Evolutionary conservation across 1,140 invertebrate genomes (phyloP), one percentile per base, ranked within the genome.

Genomic region (Bombus superbus): DNA sequence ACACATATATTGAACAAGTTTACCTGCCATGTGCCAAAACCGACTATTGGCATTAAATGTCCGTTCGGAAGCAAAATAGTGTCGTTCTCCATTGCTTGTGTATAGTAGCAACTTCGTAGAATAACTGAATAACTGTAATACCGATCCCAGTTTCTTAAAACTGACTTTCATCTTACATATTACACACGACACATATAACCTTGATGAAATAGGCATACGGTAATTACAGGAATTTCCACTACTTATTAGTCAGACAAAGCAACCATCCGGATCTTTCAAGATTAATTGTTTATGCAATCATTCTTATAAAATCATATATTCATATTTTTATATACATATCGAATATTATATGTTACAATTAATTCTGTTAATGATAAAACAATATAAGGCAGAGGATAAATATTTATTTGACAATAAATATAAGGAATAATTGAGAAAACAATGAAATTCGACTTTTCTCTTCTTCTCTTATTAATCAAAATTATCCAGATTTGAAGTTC

Each of bases 1-100:
- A 4, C 4, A 44, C 53, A 3, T 35, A 53, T 42, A 32, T 15
- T 25, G 42, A 28, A 42, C 2, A 71, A 44, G 94, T 93, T 94
- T 90, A 97, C 96, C 92, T 96, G 96, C 96, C 96, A 97, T 35
- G 97, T 97, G 35, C 97, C 97, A 85, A 97, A 96, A 40, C 97
- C 97, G 57, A 97, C 92, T 79, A 95, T 92, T 5, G 97, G 96
- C 95, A 97, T 96, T 35, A 90, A 91, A 66, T 96, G 93, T 0
- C 96, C 96, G 13, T 83, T 89, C 78, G 42, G 83, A 87, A 81
- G 88, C 28, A 86, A 87, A 87, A 68, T 64, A 32, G 64, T 10
- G 28, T 47, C 44, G 1, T 35, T 59, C 53, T 86, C 40, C 78
- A 86, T 81, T 32, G 22, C 15, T 32, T 57, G 40, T 22, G 15